A percentile compares a stretch with the other conserved stretches of the same genome.
These are phyloP conservation scores for Lampris megalopsis DNA, from an alignment of 2,113 vertebrate genomes.

Conservation along the genomic window DNA sequence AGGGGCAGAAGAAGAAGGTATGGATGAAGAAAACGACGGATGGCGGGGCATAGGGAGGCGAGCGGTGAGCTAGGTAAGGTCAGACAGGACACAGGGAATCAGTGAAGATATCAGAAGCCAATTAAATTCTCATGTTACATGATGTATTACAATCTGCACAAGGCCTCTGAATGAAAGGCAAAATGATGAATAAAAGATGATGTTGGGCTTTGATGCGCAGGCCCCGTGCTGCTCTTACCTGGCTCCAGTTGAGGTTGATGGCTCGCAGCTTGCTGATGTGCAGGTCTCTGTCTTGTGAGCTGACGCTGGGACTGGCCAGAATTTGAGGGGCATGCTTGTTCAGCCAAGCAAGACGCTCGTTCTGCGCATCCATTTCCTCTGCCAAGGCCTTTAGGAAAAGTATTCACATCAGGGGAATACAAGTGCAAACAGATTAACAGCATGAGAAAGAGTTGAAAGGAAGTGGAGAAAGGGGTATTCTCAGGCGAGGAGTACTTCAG, in stretches of 20 bases:
- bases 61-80: too few species aligned
- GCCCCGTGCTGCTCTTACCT: conserved; percentile 74
- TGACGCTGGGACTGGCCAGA: conserved; percentile 83
- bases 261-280: conserved; percentile 84
- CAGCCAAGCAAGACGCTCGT: conserved; percentile 88
- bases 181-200: not conserved
- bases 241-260: conserved; percentile 89
- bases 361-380: conserved; percentile 86
- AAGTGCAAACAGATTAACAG: not conserved
- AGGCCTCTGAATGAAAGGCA: too few species aligned
- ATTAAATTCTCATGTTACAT: too few species aligned
- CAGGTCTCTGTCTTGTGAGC: conserved; percentile 83
- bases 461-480: not conserved
- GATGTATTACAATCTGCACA: too few species aligned
- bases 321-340: conserved; percentile 88
- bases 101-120: too few species aligned
- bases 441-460: not conserved
- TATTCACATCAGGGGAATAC: not conserved
- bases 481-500: not conserved
- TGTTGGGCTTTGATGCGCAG: not conserved
- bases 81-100: too few species aligned
- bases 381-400: conserved; percentile 80
- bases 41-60: too few species aligned
- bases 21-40: not conserved
- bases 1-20: not conserved